Evolutionary conservation across 2,797 vertebrate genomes (phyloP).

Genomic region (Phoxinus dragarum): DNA sequence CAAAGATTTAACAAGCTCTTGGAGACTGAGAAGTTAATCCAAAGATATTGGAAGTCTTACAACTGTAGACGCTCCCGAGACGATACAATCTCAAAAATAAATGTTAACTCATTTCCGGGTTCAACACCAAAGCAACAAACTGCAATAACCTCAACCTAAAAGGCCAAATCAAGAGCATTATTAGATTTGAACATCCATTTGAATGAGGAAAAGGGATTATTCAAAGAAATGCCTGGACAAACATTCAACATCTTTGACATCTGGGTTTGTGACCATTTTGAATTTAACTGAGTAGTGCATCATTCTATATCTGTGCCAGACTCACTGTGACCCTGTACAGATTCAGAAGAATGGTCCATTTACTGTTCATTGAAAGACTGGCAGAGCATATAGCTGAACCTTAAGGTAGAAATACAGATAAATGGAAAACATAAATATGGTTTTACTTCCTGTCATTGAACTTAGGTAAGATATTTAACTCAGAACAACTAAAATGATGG

Average conservation of each 20-base stretch:
- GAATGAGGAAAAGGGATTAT: constrained; percentile 24
- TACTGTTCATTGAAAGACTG: background rate
- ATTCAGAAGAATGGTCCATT: background rate
- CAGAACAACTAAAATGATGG: background rate
- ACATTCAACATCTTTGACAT: background rate
- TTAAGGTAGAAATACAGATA: background rate
- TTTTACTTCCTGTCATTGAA: background rate
- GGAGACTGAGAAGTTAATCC: constrained; percentile 58
- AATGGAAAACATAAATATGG: constrained; percentile 1
- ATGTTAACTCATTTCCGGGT: constrained; percentile 36
- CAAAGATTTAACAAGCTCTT: constrained; percentile 60
- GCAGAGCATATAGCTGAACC: background rate
- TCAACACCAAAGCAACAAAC: constrained; percentile 28
- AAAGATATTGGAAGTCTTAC: constrained; percentile 53
- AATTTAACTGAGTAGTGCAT: background rate
- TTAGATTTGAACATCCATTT: constrained; percentile 2
- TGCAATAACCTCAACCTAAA: constrained; percentile 15
- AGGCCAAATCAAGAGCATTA: background rate
- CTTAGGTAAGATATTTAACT: background rate
- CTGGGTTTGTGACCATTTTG: constrained; percentile 8
- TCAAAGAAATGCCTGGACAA: constrained; percentile 4
- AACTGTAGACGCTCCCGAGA: constrained; percentile 35
- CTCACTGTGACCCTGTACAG: constrained; percentile 5
- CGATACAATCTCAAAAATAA: constrained; percentile 48
- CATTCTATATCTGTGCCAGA: constrained; percentile 24